Evolutionary conservation across 37 sponge, comb jelly and placozoan species (phyloP).

Genomic region (Tethya wilhelma): DNA sequence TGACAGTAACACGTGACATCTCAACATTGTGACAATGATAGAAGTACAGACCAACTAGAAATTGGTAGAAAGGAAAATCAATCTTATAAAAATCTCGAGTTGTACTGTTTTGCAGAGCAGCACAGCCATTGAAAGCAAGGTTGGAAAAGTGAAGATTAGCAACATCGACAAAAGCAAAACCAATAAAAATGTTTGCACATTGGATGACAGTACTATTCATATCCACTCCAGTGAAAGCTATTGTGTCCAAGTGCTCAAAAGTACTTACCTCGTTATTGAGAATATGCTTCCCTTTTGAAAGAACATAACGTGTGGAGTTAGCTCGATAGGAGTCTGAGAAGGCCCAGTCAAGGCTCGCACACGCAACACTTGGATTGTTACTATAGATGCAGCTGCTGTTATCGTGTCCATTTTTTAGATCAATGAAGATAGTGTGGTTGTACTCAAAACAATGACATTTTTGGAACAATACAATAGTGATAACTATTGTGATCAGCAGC

Average conservation of each 20-base stretch:
- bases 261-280: neutral
- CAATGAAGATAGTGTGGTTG: slow-evolving; percentile 2
- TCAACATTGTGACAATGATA: slow-evolving; percentile 9
- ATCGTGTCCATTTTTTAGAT: neutral
- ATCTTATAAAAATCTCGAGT: neutral
- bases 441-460: too few relatives aligned
- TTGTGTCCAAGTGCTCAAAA: neutral
- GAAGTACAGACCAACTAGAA: slow-evolving; percentile 39
- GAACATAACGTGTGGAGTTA: slow-evolving; percentile 7
- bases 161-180: slow-evolving; percentile 35
- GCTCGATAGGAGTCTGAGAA: neutral
- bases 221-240: slow-evolving; percentile 32
- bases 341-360: slow-evolving; percentile 2
- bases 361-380: neutral
- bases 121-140: slow-evolving; percentile 20
- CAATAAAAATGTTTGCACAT: slow-evolving; percentile 3
- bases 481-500: too few relatives aligned
- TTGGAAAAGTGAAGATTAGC: slow-evolving; percentile 2
- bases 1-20: slow-evolving; percentile 13
- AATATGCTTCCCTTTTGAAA: neutral
- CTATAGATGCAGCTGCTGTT: neutral
- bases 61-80: neutral
- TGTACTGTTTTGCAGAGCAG: slow-evolving; percentile 23
- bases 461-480: too few relatives aligned
- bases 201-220: neutral